phyloP scores from a whole-genome alignment of 2,888 invertebrate genomes.

The Caenorhabditis angaria region DNA sequence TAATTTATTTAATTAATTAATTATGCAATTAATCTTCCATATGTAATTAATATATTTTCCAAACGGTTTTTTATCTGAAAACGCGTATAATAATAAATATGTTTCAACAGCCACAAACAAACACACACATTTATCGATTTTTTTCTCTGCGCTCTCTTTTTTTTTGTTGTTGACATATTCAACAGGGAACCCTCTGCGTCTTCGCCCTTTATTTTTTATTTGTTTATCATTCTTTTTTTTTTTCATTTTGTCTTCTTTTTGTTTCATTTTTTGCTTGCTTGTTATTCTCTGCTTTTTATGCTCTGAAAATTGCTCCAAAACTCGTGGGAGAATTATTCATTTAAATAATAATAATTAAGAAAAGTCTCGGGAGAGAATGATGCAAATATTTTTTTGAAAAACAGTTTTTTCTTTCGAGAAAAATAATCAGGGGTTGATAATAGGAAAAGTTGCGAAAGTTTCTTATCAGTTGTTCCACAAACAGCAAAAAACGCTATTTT shows the following conservation, averaged over 20 bases:
- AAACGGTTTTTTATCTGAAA: not conserved
- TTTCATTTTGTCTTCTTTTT: constrained; percentile 11
- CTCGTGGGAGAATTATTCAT: too few relatives aligned
- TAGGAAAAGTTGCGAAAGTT: too few relatives aligned
- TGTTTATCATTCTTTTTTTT: constrained; percentile 1
- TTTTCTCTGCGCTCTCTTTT: not conserved
- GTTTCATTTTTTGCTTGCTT: constrained; percentile 6
- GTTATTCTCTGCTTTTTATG: constrained; percentile 4
- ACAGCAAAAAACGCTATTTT: too few relatives aligned
- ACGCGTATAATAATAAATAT: constrained; percentile 6
- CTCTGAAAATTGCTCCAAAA: too few relatives aligned
- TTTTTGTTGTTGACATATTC: constrained; percentile 22
- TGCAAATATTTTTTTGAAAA: too few relatives aligned
- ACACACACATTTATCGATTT: not conserved
- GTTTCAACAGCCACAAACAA: too few relatives aligned
- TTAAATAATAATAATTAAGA: too few relatives aligned
- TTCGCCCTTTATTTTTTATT: constrained; percentile 10
- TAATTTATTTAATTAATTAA: constrained; percentile 16
- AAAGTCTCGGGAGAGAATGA: too few relatives aligned
- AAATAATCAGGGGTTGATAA: too few relatives aligned
- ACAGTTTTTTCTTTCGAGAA: too few relatives aligned
- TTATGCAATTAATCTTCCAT: not conserved
- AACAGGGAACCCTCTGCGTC: constrained; percentile 18
- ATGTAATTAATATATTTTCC: not conserved
- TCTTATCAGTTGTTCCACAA: too few relatives aligned